Evolutionary conservation across 2,888 invertebrate genomes (phyloP).

Genomic region (Nomada ferruginata): DNA sequence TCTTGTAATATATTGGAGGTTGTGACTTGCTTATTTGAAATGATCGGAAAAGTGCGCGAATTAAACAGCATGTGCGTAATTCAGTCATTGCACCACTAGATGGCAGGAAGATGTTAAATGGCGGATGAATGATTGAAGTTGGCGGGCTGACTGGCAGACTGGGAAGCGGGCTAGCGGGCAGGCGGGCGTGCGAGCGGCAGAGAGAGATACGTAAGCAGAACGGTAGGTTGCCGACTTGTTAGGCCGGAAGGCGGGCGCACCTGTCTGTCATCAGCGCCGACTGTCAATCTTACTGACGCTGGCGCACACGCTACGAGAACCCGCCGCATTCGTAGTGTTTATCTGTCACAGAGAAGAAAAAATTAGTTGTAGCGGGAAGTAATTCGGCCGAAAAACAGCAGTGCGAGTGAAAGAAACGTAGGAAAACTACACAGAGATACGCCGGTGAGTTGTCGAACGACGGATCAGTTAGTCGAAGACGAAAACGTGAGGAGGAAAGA

Average conservation of each 20-base stretch:
- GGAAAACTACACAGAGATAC: slow-evolving; percentile 29
- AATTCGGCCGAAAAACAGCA: slow-evolving; percentile 1
- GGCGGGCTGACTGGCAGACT: slow-evolving; percentile 18
- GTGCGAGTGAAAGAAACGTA: slow-evolving; percentile 32
- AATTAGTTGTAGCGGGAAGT: slow-evolving; percentile 31
- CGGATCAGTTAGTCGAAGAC: slow-evolving; percentile 26
- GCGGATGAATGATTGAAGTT: slow-evolving; percentile 30
- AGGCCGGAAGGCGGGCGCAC: slow-evolving; percentile 72
- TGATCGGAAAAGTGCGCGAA: background rate
- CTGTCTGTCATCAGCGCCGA: slow-evolving; percentile 77
- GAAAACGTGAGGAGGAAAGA: slow-evolving; percentile 49
- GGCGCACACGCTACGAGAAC: slow-evolving; percentile 67
- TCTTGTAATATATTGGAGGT: background rate
- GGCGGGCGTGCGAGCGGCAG: slow-evolving; percentile 28
- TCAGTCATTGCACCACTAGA: slow-evolving; percentile 20
- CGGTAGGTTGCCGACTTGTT: slow-evolving; percentile 60
- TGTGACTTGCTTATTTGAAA: background rate
- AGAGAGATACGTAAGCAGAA: slow-evolving; percentile 51
- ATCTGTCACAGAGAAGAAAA: slow-evolving; percentile 63
- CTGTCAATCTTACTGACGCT: slow-evolving; percentile 78
- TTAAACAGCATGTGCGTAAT: background rate
- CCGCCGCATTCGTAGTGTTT: slow-evolving; percentile 67
- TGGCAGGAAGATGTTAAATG: slow-evolving; percentile 41
- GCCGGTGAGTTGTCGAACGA: slow-evolving; percentile 59
- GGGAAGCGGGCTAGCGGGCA: slow-evolving; percentile 11